phyloP scores from a whole-genome alignment of 2,888 invertebrate species.

The Andrena praecox region DNA sequence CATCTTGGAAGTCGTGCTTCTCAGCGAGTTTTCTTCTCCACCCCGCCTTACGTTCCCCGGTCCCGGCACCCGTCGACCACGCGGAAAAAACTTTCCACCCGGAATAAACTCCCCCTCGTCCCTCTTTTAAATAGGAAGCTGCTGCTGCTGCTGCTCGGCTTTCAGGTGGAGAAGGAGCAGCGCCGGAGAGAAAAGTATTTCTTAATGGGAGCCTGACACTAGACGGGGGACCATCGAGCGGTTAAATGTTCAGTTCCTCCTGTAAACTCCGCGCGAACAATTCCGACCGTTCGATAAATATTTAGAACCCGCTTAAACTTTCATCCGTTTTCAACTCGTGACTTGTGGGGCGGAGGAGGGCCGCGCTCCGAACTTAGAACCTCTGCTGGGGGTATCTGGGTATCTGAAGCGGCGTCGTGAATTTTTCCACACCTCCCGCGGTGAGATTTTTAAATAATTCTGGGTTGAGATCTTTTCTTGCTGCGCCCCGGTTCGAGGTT shows the following conservation, averaged over 20 bases:
- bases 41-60: conserved; percentile 6
- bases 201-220: conserved; percentile 30
- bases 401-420: no score
- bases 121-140: conserved; percentile 38
- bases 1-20: conserved; percentile 64
- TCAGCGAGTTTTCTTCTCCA: conserved; percentile 28
- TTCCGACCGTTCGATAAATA: conserved; percentile 30
- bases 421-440: neutral
- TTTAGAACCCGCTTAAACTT: conserved; percentile 14
- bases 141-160: conserved; percentile 11
- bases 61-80: conserved; percentile 8
- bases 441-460: conserved; percentile 6
- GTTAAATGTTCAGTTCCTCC: conserved; percentile 10
- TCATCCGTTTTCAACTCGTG: neutral
- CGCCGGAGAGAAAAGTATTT: conserved; percentile 1
- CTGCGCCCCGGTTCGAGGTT: neutral
- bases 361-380: neutral
- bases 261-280: conserved; percentile 4
- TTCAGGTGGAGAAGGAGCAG: neutral
- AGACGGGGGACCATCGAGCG: neutral
- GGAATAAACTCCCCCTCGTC: conserved; percentile 31
- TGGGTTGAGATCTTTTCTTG: neutral
- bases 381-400: neutral
- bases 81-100: conserved; percentile 36
- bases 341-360: neutral